Base-by-base conservation (phyloP, 1,140 invertebrate species). In the Heterodera carotae region DNA sequence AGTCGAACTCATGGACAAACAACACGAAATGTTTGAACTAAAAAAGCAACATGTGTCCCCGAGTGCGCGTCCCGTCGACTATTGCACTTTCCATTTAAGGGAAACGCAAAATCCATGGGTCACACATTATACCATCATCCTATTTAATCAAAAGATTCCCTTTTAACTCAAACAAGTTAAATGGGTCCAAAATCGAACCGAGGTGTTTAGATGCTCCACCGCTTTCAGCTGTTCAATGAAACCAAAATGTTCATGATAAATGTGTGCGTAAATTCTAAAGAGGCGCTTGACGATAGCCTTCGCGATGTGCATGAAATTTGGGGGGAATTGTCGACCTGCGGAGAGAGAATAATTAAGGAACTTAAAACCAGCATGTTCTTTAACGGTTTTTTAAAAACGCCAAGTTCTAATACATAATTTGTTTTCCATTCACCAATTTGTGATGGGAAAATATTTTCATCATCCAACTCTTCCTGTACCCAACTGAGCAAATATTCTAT, bases 21-120 rank as follows among this genome's bases (percentile, higher is more conserved):
- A 97, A 98, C 85, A 99, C 98, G 88, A 99, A 99, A 91, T 99
- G 97, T 89, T 99, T 99, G 90, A 99, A 99, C 77, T 95, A 98
- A 29, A 74, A 74, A n/a, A 34, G 62, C 8, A 6, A 43, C 6
- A 43, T 43, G n/a, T n/a, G n/a, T n/a, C n/a, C n/a, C n/a, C n/a
- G n/a, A n/a, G n/a, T n/a, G n/a, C n/a, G n/a, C n/a, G n/a, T n/a
- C n/a, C n/a, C n/a, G n/a, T n/a, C n/a, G n/a, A n/a, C n/a, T n/a
- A n/a, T n/a, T n/a, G n/a, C n/a, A n/a, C n/a, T n/a, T n/a, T n/a
- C n/a, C n/a, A n/a, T n/a, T n/a, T n/a, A n/a, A n/a, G n/a, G n/a
- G n/a, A n/a, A n/a, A n/a, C n/a, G n/a, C n/a, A n/a, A n/a, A n/a
- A n/a, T n/a, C n/a, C n/a, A n/a, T n/a, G n/a, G n/a, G n/a, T n/a